Conservation (phyloP, 1,140 invertebrate species). For the Cydia amplana region DNA sequence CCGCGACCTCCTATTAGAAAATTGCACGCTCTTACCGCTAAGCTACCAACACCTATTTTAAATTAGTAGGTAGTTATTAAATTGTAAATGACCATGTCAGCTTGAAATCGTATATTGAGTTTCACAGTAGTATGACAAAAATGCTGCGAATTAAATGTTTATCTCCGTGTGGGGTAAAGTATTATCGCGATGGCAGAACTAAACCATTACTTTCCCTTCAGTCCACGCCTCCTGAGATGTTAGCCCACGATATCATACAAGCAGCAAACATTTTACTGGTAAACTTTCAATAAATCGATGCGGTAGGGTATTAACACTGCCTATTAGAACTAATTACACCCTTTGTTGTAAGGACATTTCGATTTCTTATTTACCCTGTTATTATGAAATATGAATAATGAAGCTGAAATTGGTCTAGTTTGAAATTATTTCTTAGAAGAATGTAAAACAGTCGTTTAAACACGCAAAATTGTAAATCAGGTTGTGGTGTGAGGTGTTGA, state of each 20-base stretch:
- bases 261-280: constrained; percentile 33
- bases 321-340: constrained; percentile 14
- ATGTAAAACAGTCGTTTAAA: background rate
- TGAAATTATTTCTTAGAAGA: background rate
- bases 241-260: constrained; percentile 49
- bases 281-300: constrained; percentile 47
- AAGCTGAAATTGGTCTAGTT: background rate
- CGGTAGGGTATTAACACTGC: constrained; percentile 32
- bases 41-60: too few species aligned
- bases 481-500: too few species aligned
- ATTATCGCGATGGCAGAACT: constrained; percentile 55
- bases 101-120: too few species aligned
- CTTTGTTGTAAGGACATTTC: background rate
- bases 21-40: too few species aligned
- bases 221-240: constrained; percentile 58
- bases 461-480: background rate
- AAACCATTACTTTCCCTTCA: constrained; percentile 63
- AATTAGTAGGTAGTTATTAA: too few species aligned
- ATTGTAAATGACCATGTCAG: too few species aligned
- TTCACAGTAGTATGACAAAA: background rate
- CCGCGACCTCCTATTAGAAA: too few species aligned
- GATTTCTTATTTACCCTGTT: background rate
- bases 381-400: background rate
- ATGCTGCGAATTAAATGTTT: constrained; percentile 38
- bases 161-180: constrained; percentile 64